Evolutionary conservation across 2,888 invertebrate species (phyloP), one percentile per base, ranked within the genome.

Genomic region (Phaedon cochleariae): DNA sequence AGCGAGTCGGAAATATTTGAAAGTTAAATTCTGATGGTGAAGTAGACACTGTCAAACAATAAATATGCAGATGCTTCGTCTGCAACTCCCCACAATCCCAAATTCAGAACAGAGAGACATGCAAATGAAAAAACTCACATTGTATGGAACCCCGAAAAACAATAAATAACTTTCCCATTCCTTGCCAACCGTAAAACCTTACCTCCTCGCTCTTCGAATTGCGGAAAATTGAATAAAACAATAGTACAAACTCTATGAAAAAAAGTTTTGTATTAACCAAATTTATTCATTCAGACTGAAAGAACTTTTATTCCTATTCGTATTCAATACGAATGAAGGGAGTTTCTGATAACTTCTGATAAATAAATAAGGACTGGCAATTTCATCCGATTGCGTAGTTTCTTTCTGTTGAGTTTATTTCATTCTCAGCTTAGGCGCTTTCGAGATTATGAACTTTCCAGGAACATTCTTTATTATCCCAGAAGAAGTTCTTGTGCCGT

Each of bases 151-250:
- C 22, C 26, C 7, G 29, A 45, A 26, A 57, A 57, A 57, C 57
- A 57, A 57, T 57, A 57, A 45, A 45, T 57, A 22, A 55, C 55
- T 55, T 55, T 55, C 17, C n/a, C 37, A 45, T 65, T 57, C 57
- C 49, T 58, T 34, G 29, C 46, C 53, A 66, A 66, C 41, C 62
- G 59, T 64, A 65, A 62, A 67, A 66, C 59, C 37, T 49, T 48
- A 57, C 61, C 64, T 58, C 61, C 9, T 22, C 60, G 59, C 57
- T 61, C 22, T 49, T 18, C n/a, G 54, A 59, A 59, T 41, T 49
- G 59, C 21, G 61, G 62, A 68, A 66, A 66, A 69, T 69, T 69
- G 64, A 69, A 69, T 69, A 62, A 69, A 69, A 69, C 68, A 69
- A 69, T 64, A 64, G 65, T 54, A 48, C 41, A 34, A 60, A 64